Conservation (phyloP, 1,140 invertebrate species). For the Wiebesia pumilae region DNA sequence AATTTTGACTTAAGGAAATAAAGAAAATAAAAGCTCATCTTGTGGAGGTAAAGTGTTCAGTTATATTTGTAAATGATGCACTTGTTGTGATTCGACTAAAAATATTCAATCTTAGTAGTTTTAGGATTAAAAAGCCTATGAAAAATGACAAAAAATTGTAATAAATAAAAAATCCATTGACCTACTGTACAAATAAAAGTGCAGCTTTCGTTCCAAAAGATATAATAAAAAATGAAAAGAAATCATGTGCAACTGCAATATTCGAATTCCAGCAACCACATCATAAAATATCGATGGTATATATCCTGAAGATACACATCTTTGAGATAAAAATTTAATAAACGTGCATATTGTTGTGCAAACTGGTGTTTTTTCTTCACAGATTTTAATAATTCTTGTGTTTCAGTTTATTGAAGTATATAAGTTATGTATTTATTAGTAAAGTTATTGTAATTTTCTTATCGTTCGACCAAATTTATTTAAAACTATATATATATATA, state of each 20-base stretch:
- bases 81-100: conserved; percentile 61
- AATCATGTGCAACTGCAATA: conserved; percentile 3
- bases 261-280: conserved; percentile 62
- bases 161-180: conserved; percentile 26
- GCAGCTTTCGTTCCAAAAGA: conserved; percentile 36
- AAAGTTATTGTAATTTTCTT: not conserved
- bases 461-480: not conserved
- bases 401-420: conserved; percentile 12
- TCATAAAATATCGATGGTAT: conserved; percentile 58
- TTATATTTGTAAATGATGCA: conserved; percentile 65
- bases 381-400: not conserved
- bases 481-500: too few species aligned
- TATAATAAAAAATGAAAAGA: conserved; percentile 37
- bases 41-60: conserved; percentile 27
- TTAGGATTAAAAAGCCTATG: conserved; percentile 11
- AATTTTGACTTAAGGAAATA: conserved; percentile 45
- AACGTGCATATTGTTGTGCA: conserved; percentile 74
- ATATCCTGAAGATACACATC: conserved; percentile 70
- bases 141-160: conserved; percentile 7
- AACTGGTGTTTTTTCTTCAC: conserved; percentile 50
- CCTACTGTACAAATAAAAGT: conserved; percentile 38
- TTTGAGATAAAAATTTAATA: conserved; percentile 70
- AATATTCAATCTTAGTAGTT: conserved; percentile 43
- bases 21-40: conserved; percentile 42
- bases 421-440: not conserved